Evolutionary conservation across 2,888 invertebrate species (phyloP), one percentile per base, ranked within the genome.

Genomic region (Hyposoter didymator): DNA sequence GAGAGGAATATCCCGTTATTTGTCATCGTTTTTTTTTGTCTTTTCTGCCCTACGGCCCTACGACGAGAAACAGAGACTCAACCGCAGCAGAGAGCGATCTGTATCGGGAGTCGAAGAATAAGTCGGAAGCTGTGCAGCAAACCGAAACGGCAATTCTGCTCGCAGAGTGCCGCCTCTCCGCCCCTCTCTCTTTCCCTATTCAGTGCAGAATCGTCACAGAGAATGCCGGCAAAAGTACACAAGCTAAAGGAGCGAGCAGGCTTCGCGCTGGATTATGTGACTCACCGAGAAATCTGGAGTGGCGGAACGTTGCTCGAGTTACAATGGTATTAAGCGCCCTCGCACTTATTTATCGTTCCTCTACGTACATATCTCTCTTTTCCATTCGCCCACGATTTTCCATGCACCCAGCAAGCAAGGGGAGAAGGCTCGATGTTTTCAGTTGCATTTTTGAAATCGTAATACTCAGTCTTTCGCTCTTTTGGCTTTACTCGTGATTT

Each of bases 221-320:
- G 55, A 76, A 39, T 78, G 67, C 81, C 81, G 80, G 83, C 78
- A 74, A 70, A 75, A 67, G 73, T 79, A 79, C 64, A 59, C 69
- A 49, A 64, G 74, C 74, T 69, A 22, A 80, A 73, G 69, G 59
- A 64, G 66, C 49, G 47, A 10, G 78, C 67, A 67, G 76, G 62
- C 84, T 81, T 78, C 62, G 81, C 73, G 73, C 67, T 32, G 84
- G 81, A 81, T 84, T 84, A 84, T 81, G 67, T 84, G 84, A 84
- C 78, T 84, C 84, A 84, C 84, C 84, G 76, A 84, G 84, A 84
- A 84, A 84, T 84, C 81, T 84, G 73, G 78, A 81, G 84, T 84
- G 84, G 81, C 81, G 84, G 81, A 84, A 84, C 84, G 78, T 52
- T 73, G 22, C 66, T 72, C 69, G 52, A 62, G 45, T 70, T 76